Evolutionary conservation across 2,888 invertebrate genomes (phyloP).

Genomic region (Teleogryllus oceanicus): DNA sequence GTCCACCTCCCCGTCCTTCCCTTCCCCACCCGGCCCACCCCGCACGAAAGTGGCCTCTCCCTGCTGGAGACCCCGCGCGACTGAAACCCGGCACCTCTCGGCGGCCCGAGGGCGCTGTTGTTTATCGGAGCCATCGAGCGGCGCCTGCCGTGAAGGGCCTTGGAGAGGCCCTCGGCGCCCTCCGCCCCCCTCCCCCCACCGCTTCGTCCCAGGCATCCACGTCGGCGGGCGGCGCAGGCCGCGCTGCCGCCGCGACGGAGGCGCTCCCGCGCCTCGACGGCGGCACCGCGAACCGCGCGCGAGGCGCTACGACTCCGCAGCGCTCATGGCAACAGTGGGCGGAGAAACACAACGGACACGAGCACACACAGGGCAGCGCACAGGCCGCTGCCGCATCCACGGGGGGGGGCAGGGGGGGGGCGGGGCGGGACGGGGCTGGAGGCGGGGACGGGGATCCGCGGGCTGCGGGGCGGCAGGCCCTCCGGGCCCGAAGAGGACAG

Average conservation of each 20-base stretch:
- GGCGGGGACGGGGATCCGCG: background rate
- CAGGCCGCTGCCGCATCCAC: background rate
- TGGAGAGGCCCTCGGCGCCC: background rate
- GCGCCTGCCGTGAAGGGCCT: background rate
- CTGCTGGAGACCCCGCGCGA: background rate
- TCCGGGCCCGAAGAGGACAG: background rate
- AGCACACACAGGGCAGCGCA: background rate
- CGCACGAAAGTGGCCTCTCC: background rate
- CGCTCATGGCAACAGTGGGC: background rate
- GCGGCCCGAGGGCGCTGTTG: background rate
- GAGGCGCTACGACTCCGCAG: background rate
- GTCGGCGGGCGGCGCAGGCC: background rate
- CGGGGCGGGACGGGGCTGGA: background rate
- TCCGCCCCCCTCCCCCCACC: background rate
- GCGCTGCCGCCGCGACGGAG: constrained; percentile 19
- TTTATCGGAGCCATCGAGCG: constrained; percentile 18
- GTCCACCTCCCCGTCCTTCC: background rate
- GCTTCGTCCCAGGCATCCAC: background rate
- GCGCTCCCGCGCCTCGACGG: constrained; percentile 21
- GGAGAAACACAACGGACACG: background rate
- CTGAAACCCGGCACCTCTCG: background rate
- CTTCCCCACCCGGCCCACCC: background rate
- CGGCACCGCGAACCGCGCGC: background rate
- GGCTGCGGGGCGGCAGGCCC: background rate
- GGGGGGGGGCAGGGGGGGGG: background rate